Conservation (phyloP, 2,113 vertebrate species). For the Panthera tigris region DNA sequence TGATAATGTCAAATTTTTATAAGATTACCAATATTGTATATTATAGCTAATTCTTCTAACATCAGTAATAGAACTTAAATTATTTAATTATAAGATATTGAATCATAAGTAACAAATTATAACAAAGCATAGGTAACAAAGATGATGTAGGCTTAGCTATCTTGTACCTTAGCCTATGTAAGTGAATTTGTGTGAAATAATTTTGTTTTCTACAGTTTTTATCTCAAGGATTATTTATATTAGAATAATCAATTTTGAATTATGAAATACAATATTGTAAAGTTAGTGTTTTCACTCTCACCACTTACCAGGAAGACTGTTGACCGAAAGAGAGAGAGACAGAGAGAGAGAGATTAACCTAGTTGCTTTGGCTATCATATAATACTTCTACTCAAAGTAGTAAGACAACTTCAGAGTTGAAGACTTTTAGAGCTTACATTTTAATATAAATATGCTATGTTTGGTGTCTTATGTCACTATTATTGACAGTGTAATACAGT, state of each 20-base stretch:
- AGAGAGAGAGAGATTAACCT: not conserved
- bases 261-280: not conserved
- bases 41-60: not conserved
- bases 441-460: not conserved
- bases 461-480: not conserved
- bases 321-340: not conserved
- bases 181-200: not conserved
- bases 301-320: not conserved
- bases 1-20: not conserved
- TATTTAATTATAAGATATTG: not conserved
- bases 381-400: conserved; percentile 29
- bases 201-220: not conserved
- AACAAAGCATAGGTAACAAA: not conserved
- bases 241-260: not conserved
- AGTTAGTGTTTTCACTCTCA: not conserved
- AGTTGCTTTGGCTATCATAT: conserved; percentile 30
- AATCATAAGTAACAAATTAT: not conserved
- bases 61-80: not conserved
- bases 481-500: not conserved
- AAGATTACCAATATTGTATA: not conserved
- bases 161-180: not conserved
- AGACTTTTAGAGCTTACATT: not conserved
- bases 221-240: not conserved
- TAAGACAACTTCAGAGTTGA: conserved; percentile 9
- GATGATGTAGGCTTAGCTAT: not conserved